Evolutionary conservation across 1,140 invertebrate species (phyloP).

Genomic region (Drosophila nannoptera): DNA sequence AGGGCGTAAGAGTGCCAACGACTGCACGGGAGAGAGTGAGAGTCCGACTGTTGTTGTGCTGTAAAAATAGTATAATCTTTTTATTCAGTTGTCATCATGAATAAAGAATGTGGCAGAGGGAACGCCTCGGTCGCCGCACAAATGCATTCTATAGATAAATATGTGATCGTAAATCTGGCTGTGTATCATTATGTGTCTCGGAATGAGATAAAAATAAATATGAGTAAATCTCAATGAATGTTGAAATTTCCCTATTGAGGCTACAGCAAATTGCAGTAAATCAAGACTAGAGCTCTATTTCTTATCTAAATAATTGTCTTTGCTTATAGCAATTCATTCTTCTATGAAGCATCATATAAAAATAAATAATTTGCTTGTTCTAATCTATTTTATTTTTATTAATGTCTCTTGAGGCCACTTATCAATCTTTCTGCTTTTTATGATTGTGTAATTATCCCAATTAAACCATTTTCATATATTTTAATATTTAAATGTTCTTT

Average conservation of each 20-base stretch:
- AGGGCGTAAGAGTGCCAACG: background rate
- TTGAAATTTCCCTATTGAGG: background rate
- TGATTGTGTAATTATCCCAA: background rate
- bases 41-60: background rate
- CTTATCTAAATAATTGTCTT: too few species aligned
- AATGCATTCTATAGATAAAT: conserved; percentile 37
- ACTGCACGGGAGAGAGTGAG: background rate
- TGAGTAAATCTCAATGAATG: background rate
- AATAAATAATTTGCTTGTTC: background rate
- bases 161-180: conserved; percentile 1
- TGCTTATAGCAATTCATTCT: too few species aligned
- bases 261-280: background rate
- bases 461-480: background rate
- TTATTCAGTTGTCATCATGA: conserved; percentile 42
- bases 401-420: too few species aligned
- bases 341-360: too few species aligned
- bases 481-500: background rate
- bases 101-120: conserved; percentile 52
- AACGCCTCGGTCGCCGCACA: conserved; percentile 41
- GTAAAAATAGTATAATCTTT: conserved; percentile 63
- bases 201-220: background rate
- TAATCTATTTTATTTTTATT: background rate
- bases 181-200: background rate
- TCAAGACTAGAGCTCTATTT: background rate
- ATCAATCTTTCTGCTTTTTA: background rate